Evolutionary conservation across 2,888 invertebrate genomes (phyloP), one percentile per base, ranked within the genome.

Genomic region (Chrysopilus asiliformis): DNA sequence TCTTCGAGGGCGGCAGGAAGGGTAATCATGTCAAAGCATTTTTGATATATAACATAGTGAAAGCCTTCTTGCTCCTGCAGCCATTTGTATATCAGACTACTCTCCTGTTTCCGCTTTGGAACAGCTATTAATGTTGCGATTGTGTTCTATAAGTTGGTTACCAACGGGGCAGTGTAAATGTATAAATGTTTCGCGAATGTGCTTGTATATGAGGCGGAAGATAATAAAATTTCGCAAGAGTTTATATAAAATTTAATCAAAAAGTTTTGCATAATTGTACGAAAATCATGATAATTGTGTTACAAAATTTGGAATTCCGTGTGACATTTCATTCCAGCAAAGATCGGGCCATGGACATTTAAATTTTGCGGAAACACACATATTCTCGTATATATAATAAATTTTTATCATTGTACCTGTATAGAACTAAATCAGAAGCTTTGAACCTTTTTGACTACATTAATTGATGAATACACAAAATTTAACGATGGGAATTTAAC

Each of bases 281-380:
- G 24, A 19, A 39, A 39, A 39, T 36, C 39, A 36, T 28, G 32
- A 36, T 39, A 39, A 39, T 36, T 39, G 36, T 32, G 19, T 39
- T 34, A 22, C n/a, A n/a, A n/a, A n/a, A n/a, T n/a, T n/a, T n/a
- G n/a, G n/a, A n/a, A n/a, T n/a, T n/a, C n/a, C n/a, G n/a, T n/a
- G n/a, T n/a, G n/a, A n/a, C n/a, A n/a, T n/a, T n/a, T n/a, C n/a
- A n/a, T n/a, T n/a, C n/a, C n/a, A n/a, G n/a, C n/a, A n/a, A n/a
- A n/a, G n/a, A n/a, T n/a, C n/a, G n/a, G n/a, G n/a, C n/a, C n/a
- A n/a, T n/a, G n/a, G n/a, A n/a, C n/a, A n/a, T n/a, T n/a, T n/a
- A n/a, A n/a, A n/a, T n/a, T n/a, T n/a, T n/a, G n/a, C n/a, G n/a
- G n/a, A n/a, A n/a, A n/a, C n/a, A n/a, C n/a, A n/a, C n/a, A n/a